Evolutionary conservation across 2,888 invertebrate species (phyloP).

Genomic region (Drosophila hamatofila): DNA sequence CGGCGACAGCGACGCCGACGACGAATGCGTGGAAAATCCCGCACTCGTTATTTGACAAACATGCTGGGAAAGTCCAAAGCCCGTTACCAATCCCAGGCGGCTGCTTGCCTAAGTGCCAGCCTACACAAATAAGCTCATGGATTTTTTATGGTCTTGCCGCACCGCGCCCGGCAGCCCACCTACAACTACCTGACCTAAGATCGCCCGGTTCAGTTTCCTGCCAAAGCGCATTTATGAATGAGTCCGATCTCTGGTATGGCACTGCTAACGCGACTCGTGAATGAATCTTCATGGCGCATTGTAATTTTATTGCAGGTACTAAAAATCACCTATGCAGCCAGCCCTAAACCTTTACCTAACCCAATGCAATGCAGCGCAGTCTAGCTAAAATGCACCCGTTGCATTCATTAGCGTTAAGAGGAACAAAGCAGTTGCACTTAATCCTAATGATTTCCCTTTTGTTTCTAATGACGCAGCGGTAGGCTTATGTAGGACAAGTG

Average conservation of each 20-base stretch:
- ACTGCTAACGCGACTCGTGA: slow-evolving; percentile 46
- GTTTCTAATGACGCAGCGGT: slow-evolving; percentile 72
- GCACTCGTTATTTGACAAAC: slow-evolving; percentile 66
- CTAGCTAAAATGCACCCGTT: slow-evolving; percentile 45
- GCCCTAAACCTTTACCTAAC: slow-evolving; percentile 47
- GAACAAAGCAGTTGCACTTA: slow-evolving; percentile 68
- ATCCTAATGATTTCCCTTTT: slow-evolving; percentile 77
- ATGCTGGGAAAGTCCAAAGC: slow-evolving; percentile 60
- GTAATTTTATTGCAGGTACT: slow-evolving; percentile 64
- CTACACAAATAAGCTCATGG: slow-evolving; percentile 73
- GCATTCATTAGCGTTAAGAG: slow-evolving; percentile 70
- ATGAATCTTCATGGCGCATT: slow-evolving; percentile 56
- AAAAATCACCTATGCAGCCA: slow-evolving; percentile 56
- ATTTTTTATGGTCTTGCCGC: slow-evolving; percentile 51
- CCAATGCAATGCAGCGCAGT: slow-evolving; percentile 22
- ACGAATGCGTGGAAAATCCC: slow-evolving; percentile 68
- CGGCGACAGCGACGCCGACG: slow-evolving; percentile 17
- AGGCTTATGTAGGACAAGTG: slow-evolving; percentile 60
- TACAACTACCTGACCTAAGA: slow-evolving; percentile 38
- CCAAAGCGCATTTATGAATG: slow-evolving; percentile 72
- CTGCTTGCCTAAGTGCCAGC: slow-evolving; percentile 69
- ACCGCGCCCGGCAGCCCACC: slow-evolving; percentile 43
- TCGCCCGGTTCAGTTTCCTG: slow-evolving; percentile 26
- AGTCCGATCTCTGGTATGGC: slow-evolving; percentile 36
- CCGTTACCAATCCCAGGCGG: slow-evolving; percentile 48